These are phyloP conservation scores for Sinocyclocheilus anshuiensis DNA, from an alignment of 2,113 vertebrate genomes.

Conservation along the genomic window DNA sequence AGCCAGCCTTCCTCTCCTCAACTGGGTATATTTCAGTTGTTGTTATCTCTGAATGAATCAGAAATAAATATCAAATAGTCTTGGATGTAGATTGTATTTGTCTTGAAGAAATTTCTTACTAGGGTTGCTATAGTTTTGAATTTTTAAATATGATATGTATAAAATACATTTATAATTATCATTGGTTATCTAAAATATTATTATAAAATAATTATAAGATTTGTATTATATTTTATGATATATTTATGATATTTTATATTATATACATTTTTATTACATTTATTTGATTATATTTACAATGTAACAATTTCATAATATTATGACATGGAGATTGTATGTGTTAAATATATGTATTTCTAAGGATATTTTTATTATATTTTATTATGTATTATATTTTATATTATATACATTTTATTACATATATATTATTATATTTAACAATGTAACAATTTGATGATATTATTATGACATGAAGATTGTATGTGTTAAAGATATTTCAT, in stretches of 20 bases:
- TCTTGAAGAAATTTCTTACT: background rate
- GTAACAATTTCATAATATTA: too few relatives aligned
- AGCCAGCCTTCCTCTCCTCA: background rate
- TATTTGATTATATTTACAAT: too few relatives aligned
- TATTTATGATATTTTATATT: too few relatives aligned
- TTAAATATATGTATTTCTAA: too few relatives aligned
- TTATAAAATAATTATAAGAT: too few relatives aligned
- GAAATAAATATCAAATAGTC: background rate
- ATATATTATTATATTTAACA: background rate
- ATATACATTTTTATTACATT: too few relatives aligned
- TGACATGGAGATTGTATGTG: too few relatives aligned
- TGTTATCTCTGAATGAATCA: background rate
- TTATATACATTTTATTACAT: too few relatives aligned
- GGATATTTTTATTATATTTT: too few relatives aligned
- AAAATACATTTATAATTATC: background rate
- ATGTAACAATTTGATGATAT: background rate
- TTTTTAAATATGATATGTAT: background rate
- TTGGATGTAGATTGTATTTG: background rate
- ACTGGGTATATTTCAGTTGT: background rate
- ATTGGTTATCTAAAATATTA: background rate
- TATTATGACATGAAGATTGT: background rate
- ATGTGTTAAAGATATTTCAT: background rate
- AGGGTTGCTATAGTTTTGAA: background rate
- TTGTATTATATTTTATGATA: too few relatives aligned
- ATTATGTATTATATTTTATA: too few relatives aligned